Evolutionary conservation across 1,140 invertebrate genomes (phyloP), one percentile per base, ranked within the genome.

Genomic region (Phymastichus coffea): DNA sequence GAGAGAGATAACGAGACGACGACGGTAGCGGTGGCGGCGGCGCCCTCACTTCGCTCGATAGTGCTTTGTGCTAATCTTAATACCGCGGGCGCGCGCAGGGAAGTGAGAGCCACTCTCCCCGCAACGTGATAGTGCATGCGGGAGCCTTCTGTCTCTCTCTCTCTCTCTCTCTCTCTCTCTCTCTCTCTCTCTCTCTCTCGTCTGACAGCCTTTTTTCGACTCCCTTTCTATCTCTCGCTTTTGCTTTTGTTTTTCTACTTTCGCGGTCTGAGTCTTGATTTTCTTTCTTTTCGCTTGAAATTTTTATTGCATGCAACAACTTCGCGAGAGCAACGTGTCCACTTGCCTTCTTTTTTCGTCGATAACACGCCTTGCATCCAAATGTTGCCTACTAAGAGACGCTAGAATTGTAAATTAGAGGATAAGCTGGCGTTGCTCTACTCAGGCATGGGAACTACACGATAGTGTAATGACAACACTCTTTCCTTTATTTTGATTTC

Each of bases 11-110:
- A 22, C 22, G 26, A 47, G 10, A 35, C 23, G 25, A 33, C 15
- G 51, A 56, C 3, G 14, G 12, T 41, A 53, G 54, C 38, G 15
- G n/a, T n/a, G n/a, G n/a, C n/a, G n/a, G n/a, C n/a, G n/a, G n/a
- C n/a, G n/a, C n/a, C n/a, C n/a, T n/a, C n/a, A n/a, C n/a, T 51
- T 61, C 43, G 59, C 52, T 61, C 59, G 60, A 56, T 62, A 57
- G 53, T 64, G 58, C 57, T 64, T 64, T 64, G 63, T 64, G 63
- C 63, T 64, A 61, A 64, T 64, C 63, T 64, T 64, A 64, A 64
- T 64, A 64, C 57, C 63, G 63, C 58, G 47, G 58, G 63, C 61
- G 49, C 20, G 35, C 30, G 51, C 15, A 30, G 41, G 37, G 22
- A 30, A 54, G 52, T 22, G 52, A 55, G 53, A 57, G 43, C 38